Evolutionary conservation across 2,113 vertebrate species (phyloP), one percentile per base, ranked within the genome.

Genomic region (Trematocara unimaculatum): DNA sequence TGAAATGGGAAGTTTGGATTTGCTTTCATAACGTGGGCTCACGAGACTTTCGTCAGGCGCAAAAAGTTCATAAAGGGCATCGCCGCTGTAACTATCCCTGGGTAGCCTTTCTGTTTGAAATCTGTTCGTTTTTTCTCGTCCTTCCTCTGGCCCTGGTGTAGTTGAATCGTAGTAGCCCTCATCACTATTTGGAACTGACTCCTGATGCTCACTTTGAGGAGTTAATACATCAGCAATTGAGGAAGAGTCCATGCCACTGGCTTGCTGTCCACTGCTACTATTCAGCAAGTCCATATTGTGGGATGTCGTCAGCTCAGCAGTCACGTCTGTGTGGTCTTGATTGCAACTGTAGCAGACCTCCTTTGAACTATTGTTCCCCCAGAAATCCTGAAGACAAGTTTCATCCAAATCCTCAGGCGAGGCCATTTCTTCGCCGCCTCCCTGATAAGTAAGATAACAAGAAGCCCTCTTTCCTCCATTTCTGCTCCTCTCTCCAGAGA

Each of bases 401-500:
- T 93, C 94, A 55, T 97, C 98, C 0, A 98, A 89, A 85, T 98
- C 97, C 86, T 99, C 98, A 0, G 98, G 97, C 7, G 97, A 97
- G 53, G 98, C 99, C 99, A 99, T 99, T 93, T 99, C 99, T 93
- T 99, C 99, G 0, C 99, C 99, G 0, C 99, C 99, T 0, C 99
- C 99, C 95, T 99, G 98, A 92, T 98, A 99, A 2, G 98, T 99
- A 10, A 99, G 98, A 67, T 97, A 96, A 87, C 98, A 99, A 6
- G 98, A 99, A 88, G 97, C 96, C 84, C 99, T 95, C 31, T 99
- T 99, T n/a, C 96, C 91, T 2, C 96, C 90, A 1, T 97, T 98
- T 23, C 98, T 94, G 92, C 96, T 96, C 91, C 98, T 96, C 77
- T 98, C 98, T 33, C 96, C 97, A 0, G 98, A 97, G 12, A 98